Conservation (phyloP, 2,888 invertebrate genomes). For the Hypena proboscidalis region DNA sequence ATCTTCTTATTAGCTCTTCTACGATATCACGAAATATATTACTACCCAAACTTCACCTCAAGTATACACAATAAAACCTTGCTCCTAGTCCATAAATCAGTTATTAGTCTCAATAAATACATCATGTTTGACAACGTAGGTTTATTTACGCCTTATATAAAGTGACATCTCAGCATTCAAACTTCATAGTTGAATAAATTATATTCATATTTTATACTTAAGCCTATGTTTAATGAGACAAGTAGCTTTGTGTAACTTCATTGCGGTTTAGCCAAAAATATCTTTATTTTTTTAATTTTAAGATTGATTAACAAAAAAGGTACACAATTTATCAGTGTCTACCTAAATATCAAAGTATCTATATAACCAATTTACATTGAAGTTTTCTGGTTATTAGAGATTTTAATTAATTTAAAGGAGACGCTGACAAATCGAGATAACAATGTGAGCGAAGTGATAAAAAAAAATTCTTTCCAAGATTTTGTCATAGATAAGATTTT, state of each 20-base stretch:
- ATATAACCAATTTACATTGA: too few relatives aligned
- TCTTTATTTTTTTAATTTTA: neutral
- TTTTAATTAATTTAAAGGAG: too few relatives aligned
- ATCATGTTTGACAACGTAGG: neutral
- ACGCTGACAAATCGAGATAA: neutral
- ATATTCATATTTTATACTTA: slow-evolving; percentile 28
- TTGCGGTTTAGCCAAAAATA: slow-evolving; percentile 7
- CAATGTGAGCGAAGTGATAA: slow-evolving; percentile 2
- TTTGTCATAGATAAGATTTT: too few relatives aligned
- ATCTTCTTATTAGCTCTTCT: neutral
- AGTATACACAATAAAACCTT: too few relatives aligned
- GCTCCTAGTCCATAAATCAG: too few relatives aligned
- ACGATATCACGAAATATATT: too few relatives aligned
- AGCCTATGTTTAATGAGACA: slow-evolving; percentile 19
- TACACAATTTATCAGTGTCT: too few relatives aligned
- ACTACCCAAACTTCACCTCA: too few relatives aligned
- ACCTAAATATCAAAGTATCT: too few relatives aligned
- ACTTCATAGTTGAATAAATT: slow-evolving; percentile 32
- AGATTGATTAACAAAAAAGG: too few relatives aligned
- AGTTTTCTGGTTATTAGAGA: neutral
- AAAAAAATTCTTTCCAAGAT: too few relatives aligned
- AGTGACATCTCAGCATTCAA: slow-evolving; percentile 1
- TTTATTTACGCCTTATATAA: neutral
- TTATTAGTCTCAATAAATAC: slow-evolving; percentile 1
- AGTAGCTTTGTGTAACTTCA: slow-evolving; percentile 5